Percentiles rank a stretch among this genome's conserved stretches.
These are phyloP conservation scores for Trematomus bernacchii DNA, from an alignment of 2,797 vertebrate species.

Conservation along the genomic window DNA sequence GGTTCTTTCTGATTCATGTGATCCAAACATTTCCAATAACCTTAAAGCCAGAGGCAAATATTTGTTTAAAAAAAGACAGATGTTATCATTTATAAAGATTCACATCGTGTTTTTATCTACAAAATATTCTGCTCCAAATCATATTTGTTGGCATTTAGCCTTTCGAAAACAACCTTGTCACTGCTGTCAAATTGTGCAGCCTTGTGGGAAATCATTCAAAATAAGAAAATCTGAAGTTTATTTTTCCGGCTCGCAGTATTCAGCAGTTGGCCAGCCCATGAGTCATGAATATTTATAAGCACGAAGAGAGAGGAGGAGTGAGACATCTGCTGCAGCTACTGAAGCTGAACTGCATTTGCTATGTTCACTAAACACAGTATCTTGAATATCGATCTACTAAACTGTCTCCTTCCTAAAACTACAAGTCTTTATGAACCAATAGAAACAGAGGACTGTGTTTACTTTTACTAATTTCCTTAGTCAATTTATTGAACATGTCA, in stretches of 20 bases:
- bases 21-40: too few species aligned
- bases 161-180: too few species aligned
- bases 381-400: slow-evolving; percentile 6
- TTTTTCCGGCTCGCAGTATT: slow-evolving; percentile 13
- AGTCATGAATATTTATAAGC: slow-evolving; percentile 16
- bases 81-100: too few species aligned
- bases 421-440: slow-evolving; percentile 1
- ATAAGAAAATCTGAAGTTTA: slow-evolving; percentile 9
- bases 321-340: slow-evolving; percentile 51
- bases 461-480: background rate
- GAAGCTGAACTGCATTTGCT: slow-evolving; percentile 30
- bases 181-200: background rate
- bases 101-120: too few species aligned
- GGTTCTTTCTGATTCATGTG: too few species aligned
- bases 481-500: too few species aligned
- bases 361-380: slow-evolving; percentile 4
- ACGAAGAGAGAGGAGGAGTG: background rate
- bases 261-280: background rate
- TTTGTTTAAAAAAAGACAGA: too few species aligned
- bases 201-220: slow-evolving; percentile 16
- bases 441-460: background rate
- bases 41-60: too few species aligned
- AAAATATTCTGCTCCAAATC: too few species aligned
- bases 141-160: too few species aligned
- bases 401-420: background rate